A percentile compares a stretch with the other conserved stretches of the same genome.
Evolutionary conservation across 2,888 invertebrate species (phyloP).

Genomic region (Globia sparganii): DNA sequence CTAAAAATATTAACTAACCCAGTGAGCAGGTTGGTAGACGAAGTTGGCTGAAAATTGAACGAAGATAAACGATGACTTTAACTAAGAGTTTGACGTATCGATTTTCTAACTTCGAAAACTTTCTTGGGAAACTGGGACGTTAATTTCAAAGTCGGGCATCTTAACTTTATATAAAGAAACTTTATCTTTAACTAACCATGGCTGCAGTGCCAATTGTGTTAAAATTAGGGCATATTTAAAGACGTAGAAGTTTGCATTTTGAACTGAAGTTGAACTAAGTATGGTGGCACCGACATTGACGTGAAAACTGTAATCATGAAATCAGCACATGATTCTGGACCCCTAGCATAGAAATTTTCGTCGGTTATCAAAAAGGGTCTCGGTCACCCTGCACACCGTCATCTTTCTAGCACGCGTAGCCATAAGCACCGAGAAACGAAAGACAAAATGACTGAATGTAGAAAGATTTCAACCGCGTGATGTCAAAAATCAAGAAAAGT

Average conservation of each 20-base stretch:
- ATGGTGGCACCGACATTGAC: background rate
- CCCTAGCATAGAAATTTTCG: too few relatives aligned
- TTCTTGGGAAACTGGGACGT: slow-evolving; percentile 37
- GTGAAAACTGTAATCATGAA: background rate
- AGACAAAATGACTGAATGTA: background rate
- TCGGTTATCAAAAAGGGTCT: background rate
- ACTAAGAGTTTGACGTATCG: slow-evolving; percentile 38
- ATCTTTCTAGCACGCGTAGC: background rate
- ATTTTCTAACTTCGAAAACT: slow-evolving; percentile 46
- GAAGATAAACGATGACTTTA: slow-evolving; percentile 44
- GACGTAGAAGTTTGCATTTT: background rate
- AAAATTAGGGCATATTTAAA: background rate
- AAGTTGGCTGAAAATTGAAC: slow-evolving; percentile 13
- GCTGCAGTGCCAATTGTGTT: background rate
- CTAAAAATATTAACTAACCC: background rate
- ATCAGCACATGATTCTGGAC: background rate
- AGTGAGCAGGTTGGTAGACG: background rate
- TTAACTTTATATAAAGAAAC: slow-evolving; percentile 20
- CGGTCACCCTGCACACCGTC: background rate
- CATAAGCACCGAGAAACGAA: background rate
- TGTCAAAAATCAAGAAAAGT: background rate
- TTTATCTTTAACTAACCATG: background rate
- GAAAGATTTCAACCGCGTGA: background rate
- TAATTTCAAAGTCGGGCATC: slow-evolving; percentile 41
- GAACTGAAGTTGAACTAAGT: background rate